A percentile compares a stretch with the other conserved stretches of the same genome.
phyloP scores from a whole-genome alignment of 1,140 invertebrate genomes.

The Ridgeia piscesae region DNA sequence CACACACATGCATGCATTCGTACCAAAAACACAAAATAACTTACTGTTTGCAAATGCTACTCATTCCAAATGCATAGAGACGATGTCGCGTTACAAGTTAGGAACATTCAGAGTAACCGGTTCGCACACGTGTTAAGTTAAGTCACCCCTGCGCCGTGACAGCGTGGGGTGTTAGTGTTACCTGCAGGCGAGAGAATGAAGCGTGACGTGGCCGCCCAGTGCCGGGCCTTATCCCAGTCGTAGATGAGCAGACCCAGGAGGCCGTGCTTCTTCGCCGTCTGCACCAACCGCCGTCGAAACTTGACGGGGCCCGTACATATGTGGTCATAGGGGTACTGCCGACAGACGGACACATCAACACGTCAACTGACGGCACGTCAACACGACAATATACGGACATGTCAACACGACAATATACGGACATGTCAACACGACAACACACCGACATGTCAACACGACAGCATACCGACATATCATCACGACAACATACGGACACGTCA shows the following conservation, averaged over 20 bases:
- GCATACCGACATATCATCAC: background rate
- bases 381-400: background rate
- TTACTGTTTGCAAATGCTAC: background rate
- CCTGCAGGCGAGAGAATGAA: background rate
- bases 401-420: background rate
- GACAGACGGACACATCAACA: background rate
- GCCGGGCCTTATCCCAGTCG: background rate
- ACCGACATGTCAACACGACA: background rate
- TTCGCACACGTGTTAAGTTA: background rate
- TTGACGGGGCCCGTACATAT: background rate
- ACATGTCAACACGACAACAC: background rate
- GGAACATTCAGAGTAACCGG: background rate
- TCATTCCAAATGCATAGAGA: background rate
- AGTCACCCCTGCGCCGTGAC: background rate
- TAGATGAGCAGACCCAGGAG: background rate
- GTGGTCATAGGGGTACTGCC: background rate
- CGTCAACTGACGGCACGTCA: too few relatives aligned
- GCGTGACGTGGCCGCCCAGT: background rate
- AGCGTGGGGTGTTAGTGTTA: background rate
- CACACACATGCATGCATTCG: background rate
- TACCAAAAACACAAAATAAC: background rate
- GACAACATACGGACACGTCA: background rate
- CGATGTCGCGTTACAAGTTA: background rate
- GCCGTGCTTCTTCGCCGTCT: background rate
- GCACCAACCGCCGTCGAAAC: background rate